These are phyloP conservation scores for Rostratula benghalensis DNA, from an alignment of 2,113 vertebrate genomes.

Conservation along the genomic window DNA sequence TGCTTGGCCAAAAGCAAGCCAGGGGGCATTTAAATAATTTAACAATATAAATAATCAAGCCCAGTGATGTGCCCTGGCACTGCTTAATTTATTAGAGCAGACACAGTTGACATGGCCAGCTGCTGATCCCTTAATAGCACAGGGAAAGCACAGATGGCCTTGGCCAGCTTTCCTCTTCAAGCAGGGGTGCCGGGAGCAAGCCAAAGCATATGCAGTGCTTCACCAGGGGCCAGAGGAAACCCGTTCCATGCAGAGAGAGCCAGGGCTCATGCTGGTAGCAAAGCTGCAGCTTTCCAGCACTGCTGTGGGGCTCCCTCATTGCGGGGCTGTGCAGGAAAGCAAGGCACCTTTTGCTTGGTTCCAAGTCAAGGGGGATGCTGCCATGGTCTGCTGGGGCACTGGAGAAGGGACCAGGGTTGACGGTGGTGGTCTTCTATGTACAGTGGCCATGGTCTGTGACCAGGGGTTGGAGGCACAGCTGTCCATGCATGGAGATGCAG, in stretches of 20 bases:
- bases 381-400: neutral
- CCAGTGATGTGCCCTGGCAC: neutral
- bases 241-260: rapidly evolving
- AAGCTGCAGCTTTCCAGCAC: neutral
- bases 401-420: neutral
- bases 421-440: rapidly evolving
- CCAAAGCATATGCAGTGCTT: neutral
- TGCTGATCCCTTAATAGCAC: slow-evolving; percentile 4
- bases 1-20: slow-evolving; percentile 16
- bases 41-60: slow-evolving; percentile 43
- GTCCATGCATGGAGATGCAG: rapidly evolving
- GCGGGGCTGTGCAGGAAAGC: neutral
- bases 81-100: slow-evolving; percentile 43
- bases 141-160: slow-evolving; percentile 11
- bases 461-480: neutral
- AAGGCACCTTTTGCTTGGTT: neutral
- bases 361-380: neutral
- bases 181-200: neutral
- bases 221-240: neutral
- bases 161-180: neutral
- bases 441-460: neutral
- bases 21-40: slow-evolving; percentile 50
- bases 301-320: neutral
- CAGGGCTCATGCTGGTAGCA: neutral
- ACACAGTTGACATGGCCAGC: neutral